These are phyloP conservation scores for Clanis bilineata DNA, from an alignment of 2,888 invertebrate genomes.

Conservation along the genomic window DNA sequence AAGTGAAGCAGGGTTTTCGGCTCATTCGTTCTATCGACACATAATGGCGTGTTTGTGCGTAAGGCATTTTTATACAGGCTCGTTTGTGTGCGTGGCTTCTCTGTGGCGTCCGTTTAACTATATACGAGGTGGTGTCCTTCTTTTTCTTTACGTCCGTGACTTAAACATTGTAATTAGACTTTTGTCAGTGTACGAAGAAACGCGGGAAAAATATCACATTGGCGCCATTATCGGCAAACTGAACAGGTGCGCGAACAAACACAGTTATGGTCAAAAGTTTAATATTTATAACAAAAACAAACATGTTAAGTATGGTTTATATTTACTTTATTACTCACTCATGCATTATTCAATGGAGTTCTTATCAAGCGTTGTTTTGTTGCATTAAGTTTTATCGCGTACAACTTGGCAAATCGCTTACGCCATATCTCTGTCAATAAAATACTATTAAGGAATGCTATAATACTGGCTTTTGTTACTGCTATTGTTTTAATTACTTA, in stretches of 20 bases:
- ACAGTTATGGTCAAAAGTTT: slow-evolving; percentile 16
- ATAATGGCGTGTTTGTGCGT: no score
- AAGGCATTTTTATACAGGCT: no score
- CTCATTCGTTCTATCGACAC: no score
- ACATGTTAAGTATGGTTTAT: slow-evolving; percentile 18
- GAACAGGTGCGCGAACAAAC: not conserved
- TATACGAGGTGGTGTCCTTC: no score
- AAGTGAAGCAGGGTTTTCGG: no score
- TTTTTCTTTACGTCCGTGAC: not conserved
- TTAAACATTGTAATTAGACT: not conserved
- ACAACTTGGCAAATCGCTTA: slow-evolving; percentile 16
- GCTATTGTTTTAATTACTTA: not conserved
- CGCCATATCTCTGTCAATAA: slow-evolving; percentile 14
- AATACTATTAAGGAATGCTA: slow-evolving; percentile 13
- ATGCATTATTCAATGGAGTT: slow-evolving; percentile 20
- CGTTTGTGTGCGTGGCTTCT: no score
- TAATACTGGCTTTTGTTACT: not conserved
- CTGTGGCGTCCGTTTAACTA: no score
- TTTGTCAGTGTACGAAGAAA: not conserved
- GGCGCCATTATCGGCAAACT: not conserved
- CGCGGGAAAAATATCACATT: not conserved
- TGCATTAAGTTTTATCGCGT: slow-evolving; percentile 14
- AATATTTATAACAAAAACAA: slow-evolving; percentile 19
- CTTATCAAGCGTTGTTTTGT: slow-evolving; percentile 17
- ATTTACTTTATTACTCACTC: slow-evolving; percentile 22